These are phyloP conservation scores for Willisornis vidua DNA, from an alignment of 2,113 vertebrate genomes.

Conservation along the genomic window DNA sequence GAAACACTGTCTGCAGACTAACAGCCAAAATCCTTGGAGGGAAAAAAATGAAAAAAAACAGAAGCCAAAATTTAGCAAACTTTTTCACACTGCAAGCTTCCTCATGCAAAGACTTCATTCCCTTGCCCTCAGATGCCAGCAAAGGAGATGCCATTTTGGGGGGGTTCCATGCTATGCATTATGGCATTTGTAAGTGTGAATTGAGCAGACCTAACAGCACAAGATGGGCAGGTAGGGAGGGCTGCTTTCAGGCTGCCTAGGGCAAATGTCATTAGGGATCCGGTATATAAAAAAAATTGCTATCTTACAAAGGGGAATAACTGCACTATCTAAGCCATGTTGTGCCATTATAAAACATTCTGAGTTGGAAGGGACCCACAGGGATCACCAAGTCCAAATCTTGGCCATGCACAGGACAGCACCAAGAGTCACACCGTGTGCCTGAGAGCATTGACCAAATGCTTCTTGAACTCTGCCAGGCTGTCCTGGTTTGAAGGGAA, in stretches of 20 bases:
- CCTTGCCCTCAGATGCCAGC: not conserved
- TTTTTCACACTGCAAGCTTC: not conserved
- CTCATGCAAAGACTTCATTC: not conserved
- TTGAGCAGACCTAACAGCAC: not conserved
- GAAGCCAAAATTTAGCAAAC: not conserved
- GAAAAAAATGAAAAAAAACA: fast-evolving
- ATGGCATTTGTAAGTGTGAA: not conserved
- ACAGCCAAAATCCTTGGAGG: not conserved
- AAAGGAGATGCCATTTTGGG: not conserved
- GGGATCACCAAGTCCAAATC: not conserved
- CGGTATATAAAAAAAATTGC: not conserved
- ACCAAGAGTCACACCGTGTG: not conserved
- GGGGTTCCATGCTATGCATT: not conserved
- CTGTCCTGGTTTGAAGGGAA: too few species aligned
- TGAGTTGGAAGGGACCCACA: not conserved
- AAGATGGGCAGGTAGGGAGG: not conserved
- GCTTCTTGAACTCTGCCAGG: not conserved
- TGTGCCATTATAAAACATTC: not conserved
- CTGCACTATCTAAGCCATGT: not conserved
- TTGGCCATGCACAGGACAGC: not conserved
- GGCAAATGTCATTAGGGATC: not conserved
- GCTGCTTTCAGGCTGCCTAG: not conserved
- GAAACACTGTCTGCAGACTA: not conserved
- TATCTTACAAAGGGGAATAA: not conserved
- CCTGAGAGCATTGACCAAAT: not conserved